Evolutionary conservation across 2,888 invertebrate species (phyloP).

Genomic region (Epirrita christyi): DNA sequence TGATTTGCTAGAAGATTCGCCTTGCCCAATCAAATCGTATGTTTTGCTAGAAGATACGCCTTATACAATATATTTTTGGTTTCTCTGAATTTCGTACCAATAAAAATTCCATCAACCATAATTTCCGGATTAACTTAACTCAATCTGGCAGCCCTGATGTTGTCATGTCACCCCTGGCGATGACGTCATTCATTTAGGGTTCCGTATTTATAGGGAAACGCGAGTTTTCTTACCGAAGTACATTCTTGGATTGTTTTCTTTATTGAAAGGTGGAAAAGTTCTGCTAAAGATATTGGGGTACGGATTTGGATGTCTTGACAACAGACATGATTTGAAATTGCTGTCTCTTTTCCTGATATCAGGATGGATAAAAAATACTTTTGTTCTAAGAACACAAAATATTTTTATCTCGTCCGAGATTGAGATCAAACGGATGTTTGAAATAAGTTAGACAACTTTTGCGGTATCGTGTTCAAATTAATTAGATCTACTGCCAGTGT

Average conservation of each 20-base stretch:
- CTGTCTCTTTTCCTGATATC: neutral
- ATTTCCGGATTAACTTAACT: slow-evolving; percentile 26
- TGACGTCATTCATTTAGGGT: slow-evolving; percentile 35
- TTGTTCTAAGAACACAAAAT: neutral
- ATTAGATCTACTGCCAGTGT: too few relatives aligned
- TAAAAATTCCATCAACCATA: slow-evolving; percentile 20
- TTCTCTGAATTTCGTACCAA: slow-evolving; percentile 2
- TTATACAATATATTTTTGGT: neutral
- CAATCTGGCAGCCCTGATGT: slow-evolving; percentile 27
- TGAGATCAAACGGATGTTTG: too few relatives aligned
- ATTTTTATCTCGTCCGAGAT: neutral
- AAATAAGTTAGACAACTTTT: too few relatives aligned
- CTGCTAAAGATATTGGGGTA: slow-evolving; percentile 4
- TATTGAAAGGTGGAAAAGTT: slow-evolving; percentile 13
- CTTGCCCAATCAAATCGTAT: too few relatives aligned
- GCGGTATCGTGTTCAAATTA: too few relatives aligned
- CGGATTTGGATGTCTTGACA: too few relatives aligned
- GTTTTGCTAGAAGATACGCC: neutral
- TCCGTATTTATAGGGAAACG: slow-evolving; percentile 10
- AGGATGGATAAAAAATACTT: neutral
- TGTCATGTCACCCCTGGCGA: slow-evolving; percentile 4
- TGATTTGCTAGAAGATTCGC: too few relatives aligned
- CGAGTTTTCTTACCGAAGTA: slow-evolving; percentile 12
- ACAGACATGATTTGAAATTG: neutral
- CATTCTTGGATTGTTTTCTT: slow-evolving; percentile 8